phyloP scores from a whole-genome alignment of 2,888 invertebrate species.

The Pollenia labialis region DNA sequence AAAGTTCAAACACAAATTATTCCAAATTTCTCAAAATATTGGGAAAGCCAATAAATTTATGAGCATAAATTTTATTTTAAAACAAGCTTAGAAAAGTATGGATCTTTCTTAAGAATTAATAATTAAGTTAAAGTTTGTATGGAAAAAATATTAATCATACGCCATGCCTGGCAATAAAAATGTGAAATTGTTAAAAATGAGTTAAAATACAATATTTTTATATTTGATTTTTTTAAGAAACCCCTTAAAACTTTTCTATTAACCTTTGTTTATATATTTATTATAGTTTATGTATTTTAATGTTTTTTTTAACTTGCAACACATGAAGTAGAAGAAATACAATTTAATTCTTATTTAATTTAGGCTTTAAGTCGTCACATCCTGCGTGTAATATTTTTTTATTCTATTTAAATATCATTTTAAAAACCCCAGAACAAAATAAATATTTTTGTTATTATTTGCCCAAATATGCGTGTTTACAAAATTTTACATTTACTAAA shows the following conservation, averaged over 20 bases:
- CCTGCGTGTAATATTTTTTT: background rate
- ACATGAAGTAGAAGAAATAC: conserved; percentile 26
- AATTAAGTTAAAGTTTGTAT: background rate
- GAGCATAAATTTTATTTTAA: background rate
- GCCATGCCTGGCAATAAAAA: background rate
- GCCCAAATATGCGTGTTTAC: conserved; percentile 43
- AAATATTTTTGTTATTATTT: conserved; percentile 27
- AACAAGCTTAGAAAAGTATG: conserved; percentile 9
- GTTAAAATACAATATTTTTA: too few species aligned
- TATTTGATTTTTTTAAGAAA: too few species aligned
- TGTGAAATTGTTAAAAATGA: too few species aligned
- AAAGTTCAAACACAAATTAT: background rate
- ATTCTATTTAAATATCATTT: conserved; percentile 8
- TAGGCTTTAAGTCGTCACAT: conserved; percentile 34
- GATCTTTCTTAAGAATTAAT: background rate
- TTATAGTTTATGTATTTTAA: too few species aligned
- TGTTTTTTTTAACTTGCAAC: conserved; percentile 25
- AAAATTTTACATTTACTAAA: conserved; percentile 27
- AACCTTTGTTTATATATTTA: too few species aligned
- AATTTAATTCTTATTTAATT: conserved; percentile 59
- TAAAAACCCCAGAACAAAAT: conserved; percentile 11
- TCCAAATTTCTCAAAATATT: background rate
- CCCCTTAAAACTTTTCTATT: too few species aligned
- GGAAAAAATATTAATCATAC: background rate
- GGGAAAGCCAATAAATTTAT: background rate